Evolutionary conservation across 1,140 invertebrate species (phyloP).

Genomic region (Choristoneura fumiferana): DNA sequence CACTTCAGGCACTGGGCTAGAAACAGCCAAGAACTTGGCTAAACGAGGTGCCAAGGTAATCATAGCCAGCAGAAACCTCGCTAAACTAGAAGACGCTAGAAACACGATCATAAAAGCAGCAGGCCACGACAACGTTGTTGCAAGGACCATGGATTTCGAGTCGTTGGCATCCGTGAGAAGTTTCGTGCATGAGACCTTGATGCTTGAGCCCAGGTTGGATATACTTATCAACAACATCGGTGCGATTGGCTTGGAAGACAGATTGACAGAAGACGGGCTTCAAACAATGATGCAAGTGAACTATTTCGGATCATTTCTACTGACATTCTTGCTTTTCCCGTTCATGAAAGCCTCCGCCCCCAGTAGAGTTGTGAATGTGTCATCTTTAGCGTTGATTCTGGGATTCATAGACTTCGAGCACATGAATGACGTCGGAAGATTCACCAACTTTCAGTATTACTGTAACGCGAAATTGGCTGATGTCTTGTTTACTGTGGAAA

Average conservation of each 20-base stretch:
- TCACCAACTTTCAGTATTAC: constrained; percentile 79
- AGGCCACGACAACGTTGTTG: constrained; percentile 76
- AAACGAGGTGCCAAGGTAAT: constrained; percentile 88
- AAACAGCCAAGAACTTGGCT: constrained; percentile 89
- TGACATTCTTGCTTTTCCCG: constrained; percentile 79
- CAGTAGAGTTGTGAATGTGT: constrained; percentile 79
- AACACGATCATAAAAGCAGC: constrained; percentile 78
- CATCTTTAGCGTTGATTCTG: constrained; percentile 64
- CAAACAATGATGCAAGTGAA: constrained; percentile 79
- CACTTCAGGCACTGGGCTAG: constrained; percentile 85
- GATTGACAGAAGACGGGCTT: constrained; percentile 73
- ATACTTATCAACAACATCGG: constrained; percentile 81
- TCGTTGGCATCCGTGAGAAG: constrained; percentile 45
- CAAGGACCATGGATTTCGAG: constrained; percentile 48
- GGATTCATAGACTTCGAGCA: constrained; percentile 84
- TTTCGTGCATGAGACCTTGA: constrained; percentile 52
- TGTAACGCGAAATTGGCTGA: constrained; percentile 87
- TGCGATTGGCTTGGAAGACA: constrained; percentile 43
- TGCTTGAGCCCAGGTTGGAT: constrained; percentile 66
- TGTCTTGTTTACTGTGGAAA: constrained; percentile 83
- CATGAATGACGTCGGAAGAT: constrained; percentile 78
- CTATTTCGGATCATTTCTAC: constrained; percentile 79
- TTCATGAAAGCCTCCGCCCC: constrained; percentile 79
- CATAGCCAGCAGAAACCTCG: constrained; percentile 85
- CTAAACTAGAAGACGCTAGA: constrained; percentile 80